Base-by-base conservation (phyloP, 2,113 vertebrate species). In the Casuarius casuarius region DNA sequence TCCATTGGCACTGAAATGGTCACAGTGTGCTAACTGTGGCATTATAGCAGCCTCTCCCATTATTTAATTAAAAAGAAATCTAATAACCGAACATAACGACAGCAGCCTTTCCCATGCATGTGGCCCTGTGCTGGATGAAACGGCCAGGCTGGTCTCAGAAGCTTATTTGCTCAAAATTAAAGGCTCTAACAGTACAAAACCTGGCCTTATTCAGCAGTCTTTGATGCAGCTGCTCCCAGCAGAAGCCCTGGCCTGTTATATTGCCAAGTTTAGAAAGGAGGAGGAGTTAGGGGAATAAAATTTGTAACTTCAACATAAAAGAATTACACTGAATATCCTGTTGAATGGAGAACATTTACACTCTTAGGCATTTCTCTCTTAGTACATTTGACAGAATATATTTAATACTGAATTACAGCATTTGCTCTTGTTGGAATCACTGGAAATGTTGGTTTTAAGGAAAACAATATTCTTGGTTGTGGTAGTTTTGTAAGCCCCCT, bases 21-120 rank as follows among this genome's bases (percentile, higher is more conserved):
- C 67, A 21, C 40, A 0, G 5, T 4, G 42, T 82, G 74, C 84
- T 91, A 83, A 90, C 77, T 38, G 4, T 7, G 59, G 52, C 2
- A 15, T 31, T 89, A 35, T 80, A 77, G 26, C 84, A 85, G 84
- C 78, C 92, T 71, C 84, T 92, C 77, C 84, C 76, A 85, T 92
- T 87, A 90, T 91, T 91, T 90, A 92, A 95, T 97, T 91, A 90
- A 61, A 74, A 71, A 77, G 75, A 81, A 88, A 75, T 91, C 72
- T 92, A 86, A 84, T 87, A 85, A 80, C 59, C 3, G 9, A 70
- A 38, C 51, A 1, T 16, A 70, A 22, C 82, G 59, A 18, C 67
- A 56, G 15, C 71, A 89, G 71, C 75, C 17, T 92, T 74, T 86
- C 59, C 91, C 78, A 28, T 19, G 51, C 14, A 2, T 26, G 11